phyloP scores from a whole-genome alignment of 2,113 vertebrate species.

The Ageneiosus marmoratus region DNA sequence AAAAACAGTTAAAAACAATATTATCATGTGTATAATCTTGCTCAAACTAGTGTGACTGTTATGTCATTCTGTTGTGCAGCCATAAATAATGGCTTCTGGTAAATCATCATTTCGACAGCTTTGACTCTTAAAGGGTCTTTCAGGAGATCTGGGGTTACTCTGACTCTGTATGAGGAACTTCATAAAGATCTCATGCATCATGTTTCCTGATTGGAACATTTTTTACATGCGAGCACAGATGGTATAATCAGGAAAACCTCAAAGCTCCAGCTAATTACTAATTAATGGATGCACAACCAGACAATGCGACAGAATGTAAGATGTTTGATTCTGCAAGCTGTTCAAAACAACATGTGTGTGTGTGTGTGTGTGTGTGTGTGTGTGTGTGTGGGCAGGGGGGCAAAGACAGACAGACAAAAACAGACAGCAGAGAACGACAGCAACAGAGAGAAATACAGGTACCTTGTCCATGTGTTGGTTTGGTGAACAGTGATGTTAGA shows the following conservation, averaged over 20 bases:
- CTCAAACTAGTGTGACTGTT: neutral
- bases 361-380: slow-evolving; percentile 19
- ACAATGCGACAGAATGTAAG: slow-evolving; percentile 20
- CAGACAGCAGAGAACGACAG: neutral
- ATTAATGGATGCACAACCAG: slow-evolving; percentile 37
- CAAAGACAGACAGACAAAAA: neutral
- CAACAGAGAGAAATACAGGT: neutral
- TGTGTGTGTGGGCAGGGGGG: neutral
- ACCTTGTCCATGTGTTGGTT: slow-evolving; percentile 64
- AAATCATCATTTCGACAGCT: too few relatives aligned
- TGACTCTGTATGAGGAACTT: neutral
- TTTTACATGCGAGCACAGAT: slow-evolving; percentile 9
- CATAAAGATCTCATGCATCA: neutral
- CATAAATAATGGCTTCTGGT: neutral
- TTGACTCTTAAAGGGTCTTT: neutral
- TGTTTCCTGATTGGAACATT: neutral
- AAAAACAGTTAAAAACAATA: neutral
- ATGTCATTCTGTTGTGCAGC: neutral
- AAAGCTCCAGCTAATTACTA: slow-evolving; percentile 8
- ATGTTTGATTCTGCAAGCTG: slow-evolving; percentile 3
- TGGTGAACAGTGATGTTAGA: slow-evolving; percentile 53
- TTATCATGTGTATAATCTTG: neutral
- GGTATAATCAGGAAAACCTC: slow-evolving; percentile 18
- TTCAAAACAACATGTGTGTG: neutral
- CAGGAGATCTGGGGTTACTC: neutral